phyloP scores from a whole-genome alignment of 2,888 invertebrate genomes.

The Temnothorax rugatulus region DNA sequence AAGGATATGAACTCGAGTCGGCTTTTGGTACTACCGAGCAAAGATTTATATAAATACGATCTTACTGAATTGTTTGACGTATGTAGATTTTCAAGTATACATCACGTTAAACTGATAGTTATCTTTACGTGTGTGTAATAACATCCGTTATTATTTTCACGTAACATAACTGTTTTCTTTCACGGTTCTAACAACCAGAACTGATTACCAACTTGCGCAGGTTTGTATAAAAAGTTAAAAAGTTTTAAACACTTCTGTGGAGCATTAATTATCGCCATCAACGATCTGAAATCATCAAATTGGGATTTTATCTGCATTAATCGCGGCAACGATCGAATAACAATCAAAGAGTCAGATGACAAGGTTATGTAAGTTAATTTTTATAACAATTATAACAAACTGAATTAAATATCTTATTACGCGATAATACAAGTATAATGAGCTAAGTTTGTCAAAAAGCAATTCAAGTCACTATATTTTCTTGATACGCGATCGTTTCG shows the following conservation, averaged over 20 bases:
- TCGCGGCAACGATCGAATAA: not conserved
- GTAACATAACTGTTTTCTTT: constrained; percentile 4
- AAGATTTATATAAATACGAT: not conserved
- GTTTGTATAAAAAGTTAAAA: not conserved
- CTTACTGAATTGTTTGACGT: not conserved
- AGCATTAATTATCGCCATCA: not conserved
- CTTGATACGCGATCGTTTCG: not conserved
- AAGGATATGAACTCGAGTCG: not conserved
- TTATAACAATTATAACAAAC: not conserved
- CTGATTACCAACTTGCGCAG: not conserved
- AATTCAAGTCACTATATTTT: not conserved
- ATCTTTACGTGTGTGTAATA: not conserved
- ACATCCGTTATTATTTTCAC: not conserved
- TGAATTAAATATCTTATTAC: not conserved
- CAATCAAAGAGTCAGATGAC: not conserved
- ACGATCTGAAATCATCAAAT: not conserved
- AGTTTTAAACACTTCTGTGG: not conserved
- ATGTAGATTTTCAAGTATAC: not conserved
- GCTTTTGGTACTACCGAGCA: not conserved
- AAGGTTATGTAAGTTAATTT: not conserved
- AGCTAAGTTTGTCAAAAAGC: not conserved
- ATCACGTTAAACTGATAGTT: not conserved
- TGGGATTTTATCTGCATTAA: not conserved
- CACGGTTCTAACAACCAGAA: not conserved
- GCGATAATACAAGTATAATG: not conserved